A percentile compares a stretch with the other conserved stretches of the same genome.
These are phyloP conservation scores for Macquaria australasica DNA, from an alignment of 2,113 vertebrate species.

Conservation along the genomic window DNA sequence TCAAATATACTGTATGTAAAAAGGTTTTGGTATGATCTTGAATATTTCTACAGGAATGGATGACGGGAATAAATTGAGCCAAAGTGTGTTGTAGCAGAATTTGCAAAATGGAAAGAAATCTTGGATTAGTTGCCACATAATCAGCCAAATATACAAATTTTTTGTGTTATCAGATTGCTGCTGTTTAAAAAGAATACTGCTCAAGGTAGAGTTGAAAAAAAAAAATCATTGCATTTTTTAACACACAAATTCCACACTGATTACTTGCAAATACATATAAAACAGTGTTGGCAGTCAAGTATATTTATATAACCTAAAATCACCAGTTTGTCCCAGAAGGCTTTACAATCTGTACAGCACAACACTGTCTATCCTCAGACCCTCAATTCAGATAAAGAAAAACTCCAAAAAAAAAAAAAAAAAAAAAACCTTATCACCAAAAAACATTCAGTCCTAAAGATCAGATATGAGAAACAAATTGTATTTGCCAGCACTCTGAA, in stretches of 20 bases:
- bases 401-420: background rate
- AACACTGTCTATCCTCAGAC: constrained; percentile 10
- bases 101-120: too few relatives aligned
- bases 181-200: too few relatives aligned
- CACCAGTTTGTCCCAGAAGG: background rate
- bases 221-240: background rate
- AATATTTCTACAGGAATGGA: background rate
- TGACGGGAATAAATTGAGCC: background rate
- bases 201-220: background rate
- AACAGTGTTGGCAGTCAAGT: background rate
- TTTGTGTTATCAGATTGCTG: background rate
- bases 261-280: background rate
- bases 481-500: background rate
- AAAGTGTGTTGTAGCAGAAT: background rate
- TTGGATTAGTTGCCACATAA: background rate
- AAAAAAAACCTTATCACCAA: constrained; percentile 35
- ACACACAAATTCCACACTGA: background rate
- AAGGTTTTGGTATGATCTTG: background rate
- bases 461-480: constrained; percentile 37
- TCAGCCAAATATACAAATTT: background rate
- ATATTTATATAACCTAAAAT: constrained; percentile 1
- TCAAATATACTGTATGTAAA: background rate
- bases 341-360: background rate
- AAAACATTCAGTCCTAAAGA: constrained; percentile 21
- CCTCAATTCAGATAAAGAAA: constrained; percentile 22